Evolutionary conservation across 2,113 vertebrate species (phyloP), one percentile per base, ranked within the genome.

Genomic region (Serinus canaria): DNA sequence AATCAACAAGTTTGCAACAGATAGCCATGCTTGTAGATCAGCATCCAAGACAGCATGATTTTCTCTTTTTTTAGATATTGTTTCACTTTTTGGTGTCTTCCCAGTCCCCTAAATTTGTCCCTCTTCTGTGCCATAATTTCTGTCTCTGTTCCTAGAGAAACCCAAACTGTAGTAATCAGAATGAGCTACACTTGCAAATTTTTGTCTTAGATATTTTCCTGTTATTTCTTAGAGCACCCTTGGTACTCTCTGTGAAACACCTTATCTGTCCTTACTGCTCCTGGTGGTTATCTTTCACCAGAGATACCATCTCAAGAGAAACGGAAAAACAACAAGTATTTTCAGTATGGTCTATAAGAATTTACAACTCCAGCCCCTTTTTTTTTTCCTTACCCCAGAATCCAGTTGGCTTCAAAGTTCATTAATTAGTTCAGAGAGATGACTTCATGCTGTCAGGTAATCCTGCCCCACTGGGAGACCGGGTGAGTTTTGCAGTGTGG

Each of bases 301-400:
- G 46, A 59, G 37, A 33, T 52, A 22, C 27, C 9, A 44, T 68
- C 53, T 77, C 56, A 31, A 73, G 35, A 22, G 11, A 37, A 14
- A 30, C 1, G 1, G 33, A 12, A 78, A 47, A 91, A 78, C 12
- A 59, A 21, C 33, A 73, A 64, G 8, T 44, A 47, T 85, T 86
- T 94, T 89, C 19, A 8, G 41, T 60, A 27, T 3, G 43, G 25
- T 58, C 23, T 19, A 6, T 59, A 73, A 49, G 33, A 80, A 39
- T 63, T 78, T 75, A 27, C 10, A 41, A 2, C 13, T 8, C 1
- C 1, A 11, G 2, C 1, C 21, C 2, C 1, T n/a, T 82, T 62
- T 47, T 31, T 31, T 52, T 4, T 2, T 4, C 74, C 27, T 53
- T 74, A 21, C 11, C 1, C 18, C 27, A 49, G 21, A 39, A 49